These are phyloP conservation scores for Thalpophila matura DNA, from an alignment of 2,888 invertebrate genomes.

Conservation along the genomic window DNA sequence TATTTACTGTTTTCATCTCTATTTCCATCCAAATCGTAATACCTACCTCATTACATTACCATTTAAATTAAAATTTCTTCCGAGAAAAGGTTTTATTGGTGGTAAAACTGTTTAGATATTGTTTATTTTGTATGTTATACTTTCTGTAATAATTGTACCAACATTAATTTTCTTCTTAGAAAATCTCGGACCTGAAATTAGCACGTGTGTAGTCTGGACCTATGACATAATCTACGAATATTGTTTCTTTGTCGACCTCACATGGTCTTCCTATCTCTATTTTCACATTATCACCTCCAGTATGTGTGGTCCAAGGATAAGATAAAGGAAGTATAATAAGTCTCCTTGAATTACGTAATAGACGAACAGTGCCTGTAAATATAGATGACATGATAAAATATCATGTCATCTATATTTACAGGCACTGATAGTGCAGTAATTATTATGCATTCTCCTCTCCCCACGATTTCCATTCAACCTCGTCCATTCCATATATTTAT, in stretches of 20 bases:
- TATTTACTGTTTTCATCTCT: too few species aligned
- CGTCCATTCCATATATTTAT: not conserved
- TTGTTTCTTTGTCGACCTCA: not conserved
- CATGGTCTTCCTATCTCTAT: not conserved
- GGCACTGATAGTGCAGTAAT: slow-evolving; percentile 3
- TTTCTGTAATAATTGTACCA: too few species aligned
- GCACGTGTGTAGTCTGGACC: not conserved
- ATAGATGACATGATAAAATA: too few species aligned
- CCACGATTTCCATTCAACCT: not conserved
- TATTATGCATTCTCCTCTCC: not conserved
- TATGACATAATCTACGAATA: not conserved
- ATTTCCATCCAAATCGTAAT: too few species aligned
- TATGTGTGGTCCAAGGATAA: slow-evolving; percentile 48
- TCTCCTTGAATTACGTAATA: slow-evolving; percentile 39
- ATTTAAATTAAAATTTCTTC: too few species aligned
- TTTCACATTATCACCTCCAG: slow-evolving; percentile 18
- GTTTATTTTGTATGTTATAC: too few species aligned
- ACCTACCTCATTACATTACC: too few species aligned
- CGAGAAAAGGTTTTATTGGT: too few species aligned
- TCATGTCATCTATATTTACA: slow-evolving; percentile 30
- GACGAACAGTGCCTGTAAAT: too few species aligned
- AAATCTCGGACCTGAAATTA: not conserved
- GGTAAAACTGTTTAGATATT: too few species aligned
- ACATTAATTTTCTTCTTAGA: not conserved
- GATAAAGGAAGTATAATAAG: slow-evolving; percentile 33